Evolutionary conservation across 2,113 vertebrate genomes (phyloP).

Genomic region (Atlantisia rogersi): DNA sequence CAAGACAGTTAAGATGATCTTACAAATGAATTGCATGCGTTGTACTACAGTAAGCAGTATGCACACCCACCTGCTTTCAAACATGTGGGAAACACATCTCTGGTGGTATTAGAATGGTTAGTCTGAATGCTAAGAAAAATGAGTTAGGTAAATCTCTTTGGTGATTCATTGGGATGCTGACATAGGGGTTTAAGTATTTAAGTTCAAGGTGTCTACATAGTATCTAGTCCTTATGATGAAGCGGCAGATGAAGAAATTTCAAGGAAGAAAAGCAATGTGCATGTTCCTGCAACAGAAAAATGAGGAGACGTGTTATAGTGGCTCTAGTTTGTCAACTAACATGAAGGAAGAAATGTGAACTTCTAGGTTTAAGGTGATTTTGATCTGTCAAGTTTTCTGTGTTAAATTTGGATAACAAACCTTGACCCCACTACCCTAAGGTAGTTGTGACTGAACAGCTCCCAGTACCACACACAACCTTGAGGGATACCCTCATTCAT

Average conservation of each 20-base stretch:
- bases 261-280: neutral
- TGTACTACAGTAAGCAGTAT: neutral
- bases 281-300: neutral
- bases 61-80: neutral
- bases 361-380: neutral
- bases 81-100: neutral
- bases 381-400: neutral
- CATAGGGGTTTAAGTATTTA: neutral
- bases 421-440: neutral
- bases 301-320: neutral
- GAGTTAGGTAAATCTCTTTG: neutral
- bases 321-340: neutral
- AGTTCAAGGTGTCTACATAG: neutral
- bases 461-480: neutral
- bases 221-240: neutral
- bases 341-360: neutral
- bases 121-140: neutral
- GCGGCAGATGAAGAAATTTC: neutral
- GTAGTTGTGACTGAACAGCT: neutral
- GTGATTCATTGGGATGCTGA: neutral
- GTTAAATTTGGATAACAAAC: neutral
- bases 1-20: neutral
- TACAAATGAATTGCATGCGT: neutral
- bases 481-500: neutral
- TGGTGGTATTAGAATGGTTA: neutral